These are phyloP conservation scores for Conomelus anceps DNA, from an alignment of 2,888 invertebrate genomes.

Conservation along the genomic window DNA sequence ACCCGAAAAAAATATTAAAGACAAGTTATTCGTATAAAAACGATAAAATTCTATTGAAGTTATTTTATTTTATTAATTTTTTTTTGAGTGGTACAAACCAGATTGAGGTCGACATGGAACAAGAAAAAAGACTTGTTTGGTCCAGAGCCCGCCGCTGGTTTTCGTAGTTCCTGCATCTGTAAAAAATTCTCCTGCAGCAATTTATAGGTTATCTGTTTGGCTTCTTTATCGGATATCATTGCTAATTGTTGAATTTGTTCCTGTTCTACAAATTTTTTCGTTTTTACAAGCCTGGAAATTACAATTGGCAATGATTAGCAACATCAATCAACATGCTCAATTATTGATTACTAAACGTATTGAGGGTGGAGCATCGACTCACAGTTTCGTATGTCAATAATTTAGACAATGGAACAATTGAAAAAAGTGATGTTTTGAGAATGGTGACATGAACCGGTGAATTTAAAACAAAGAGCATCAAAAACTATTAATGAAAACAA, in stretches of 20 bases:
- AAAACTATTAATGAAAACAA: no score
- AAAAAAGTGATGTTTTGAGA: neutral
- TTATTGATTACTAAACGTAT: neutral
- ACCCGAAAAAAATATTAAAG: no score
- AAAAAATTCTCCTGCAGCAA: slow-evolving; percentile 71
- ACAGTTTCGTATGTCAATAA: no score
- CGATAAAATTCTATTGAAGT: no score
- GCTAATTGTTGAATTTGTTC: slow-evolving; percentile 86
- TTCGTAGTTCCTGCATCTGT: slow-evolving; percentile 65
- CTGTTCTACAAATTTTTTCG: slow-evolving; percentile 79
- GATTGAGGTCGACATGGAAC: slow-evolving; percentile 60
- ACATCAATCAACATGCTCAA: neutral
- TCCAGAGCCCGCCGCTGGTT: slow-evolving; percentile 59
- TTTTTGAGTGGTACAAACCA: no score
- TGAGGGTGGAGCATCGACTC: no score
- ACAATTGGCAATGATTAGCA: neutral
- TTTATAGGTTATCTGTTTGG: slow-evolving; percentile 79
- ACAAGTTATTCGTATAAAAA: no score
- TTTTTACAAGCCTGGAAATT: slow-evolving; percentile 62
- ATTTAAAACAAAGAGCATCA: no score
- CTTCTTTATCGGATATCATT: slow-evolving; percentile 91
- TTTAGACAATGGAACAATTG: neutral
- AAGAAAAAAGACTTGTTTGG: slow-evolving; percentile 75
- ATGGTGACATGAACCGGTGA: no score
- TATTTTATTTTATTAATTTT: no score